phyloP scores from a whole-genome alignment of 2,113 vertebrate genomes.

The Catharus fuscescens region DNA sequence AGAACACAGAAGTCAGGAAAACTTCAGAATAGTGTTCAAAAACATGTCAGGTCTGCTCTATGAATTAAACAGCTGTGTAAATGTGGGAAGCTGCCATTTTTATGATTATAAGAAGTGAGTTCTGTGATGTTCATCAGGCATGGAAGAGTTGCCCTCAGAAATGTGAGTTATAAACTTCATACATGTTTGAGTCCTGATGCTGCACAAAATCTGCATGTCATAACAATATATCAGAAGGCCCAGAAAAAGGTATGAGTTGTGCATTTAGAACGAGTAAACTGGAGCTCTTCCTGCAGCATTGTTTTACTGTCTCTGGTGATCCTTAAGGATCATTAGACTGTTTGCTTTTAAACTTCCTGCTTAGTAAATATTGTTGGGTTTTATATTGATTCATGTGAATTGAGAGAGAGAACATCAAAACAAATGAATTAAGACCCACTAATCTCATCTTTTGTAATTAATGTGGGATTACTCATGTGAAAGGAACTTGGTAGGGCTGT shows the following conservation, averaged over 20 bases:
- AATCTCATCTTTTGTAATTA: background rate
- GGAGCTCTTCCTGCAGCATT: background rate
- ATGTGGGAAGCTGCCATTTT: background rate
- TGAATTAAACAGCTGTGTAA: constrained; percentile 36
- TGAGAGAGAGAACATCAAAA: background rate
- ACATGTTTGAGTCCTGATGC: background rate
- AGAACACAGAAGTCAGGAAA: background rate
- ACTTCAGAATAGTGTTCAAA: constrained; percentile 3
- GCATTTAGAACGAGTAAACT: background rate
- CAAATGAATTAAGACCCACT: background rate
- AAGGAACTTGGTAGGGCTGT: background rate
- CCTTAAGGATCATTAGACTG: background rate
- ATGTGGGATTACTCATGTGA: background rate
- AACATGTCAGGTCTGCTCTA: background rate
- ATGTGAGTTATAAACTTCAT: background rate
- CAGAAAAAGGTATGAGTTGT: background rate
- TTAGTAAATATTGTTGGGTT: background rate
- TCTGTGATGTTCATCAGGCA: background rate
- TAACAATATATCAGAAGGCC: background rate
- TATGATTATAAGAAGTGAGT: background rate
- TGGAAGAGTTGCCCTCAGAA: background rate
- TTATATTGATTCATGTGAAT: background rate
- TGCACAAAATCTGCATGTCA: background rate
- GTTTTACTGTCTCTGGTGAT: background rate
- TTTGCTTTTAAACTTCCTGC: constrained; percentile 11